These are phyloP conservation scores for Cydia splendana DNA, from an alignment of 1,140 invertebrate genomes.

Conservation along the genomic window DNA sequence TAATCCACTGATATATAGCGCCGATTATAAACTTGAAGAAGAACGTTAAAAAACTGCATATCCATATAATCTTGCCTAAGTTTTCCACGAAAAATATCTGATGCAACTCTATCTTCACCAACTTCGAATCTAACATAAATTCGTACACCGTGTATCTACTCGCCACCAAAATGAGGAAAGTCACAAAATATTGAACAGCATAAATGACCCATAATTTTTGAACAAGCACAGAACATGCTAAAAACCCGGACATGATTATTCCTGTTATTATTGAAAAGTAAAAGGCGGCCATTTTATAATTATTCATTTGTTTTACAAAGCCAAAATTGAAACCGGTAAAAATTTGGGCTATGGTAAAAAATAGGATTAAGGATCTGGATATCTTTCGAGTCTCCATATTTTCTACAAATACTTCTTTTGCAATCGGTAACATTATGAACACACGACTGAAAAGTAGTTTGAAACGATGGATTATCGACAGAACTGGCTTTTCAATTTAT, in stretches of 20 bases:
- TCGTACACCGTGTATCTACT: neutral
- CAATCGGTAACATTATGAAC: neutral
- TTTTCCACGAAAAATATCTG: neutral
- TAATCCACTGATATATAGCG: neutral
- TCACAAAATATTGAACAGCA: neutral
- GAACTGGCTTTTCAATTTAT: too few species aligned
- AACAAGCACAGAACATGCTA: neutral
- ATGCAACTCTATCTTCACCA: neutral
- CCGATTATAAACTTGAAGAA: neutral
- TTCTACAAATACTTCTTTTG: neutral
- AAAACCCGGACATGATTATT: neutral
- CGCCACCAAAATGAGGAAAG: neutral
- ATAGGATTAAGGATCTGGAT: neutral
- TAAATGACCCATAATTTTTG: neutral
- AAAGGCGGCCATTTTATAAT: neutral
- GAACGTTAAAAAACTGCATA: neutral
- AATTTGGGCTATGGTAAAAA: neutral
- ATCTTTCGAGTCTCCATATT: neutral
- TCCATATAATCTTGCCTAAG: neutral
- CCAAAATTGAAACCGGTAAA: neutral
- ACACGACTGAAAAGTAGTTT: neutral
- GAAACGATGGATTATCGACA: neutral
- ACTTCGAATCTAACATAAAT: neutral
- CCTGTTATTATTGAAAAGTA: neutral
- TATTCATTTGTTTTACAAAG: neutral